A percentile compares a stretch with the other conserved stretches of the same genome.
These are phyloP conservation scores for Tympanoctomys barrerae DNA, from an alignment of 2,797 vertebrate species.

Conservation along the genomic window DNA sequence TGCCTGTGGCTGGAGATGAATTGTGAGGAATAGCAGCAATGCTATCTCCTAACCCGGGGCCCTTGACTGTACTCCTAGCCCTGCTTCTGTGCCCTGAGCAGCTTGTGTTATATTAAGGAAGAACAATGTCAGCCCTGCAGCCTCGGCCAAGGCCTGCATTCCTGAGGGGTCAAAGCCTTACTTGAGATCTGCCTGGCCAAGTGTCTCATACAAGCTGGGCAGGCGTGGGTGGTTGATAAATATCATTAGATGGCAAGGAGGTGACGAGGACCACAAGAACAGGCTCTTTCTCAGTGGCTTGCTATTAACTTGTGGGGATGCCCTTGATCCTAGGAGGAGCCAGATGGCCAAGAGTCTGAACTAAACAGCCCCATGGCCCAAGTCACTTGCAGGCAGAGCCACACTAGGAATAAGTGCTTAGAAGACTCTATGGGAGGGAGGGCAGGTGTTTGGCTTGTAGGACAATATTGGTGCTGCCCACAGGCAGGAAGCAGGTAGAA, in stretches of 20 bases:
- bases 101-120: constrained; percentile 67
- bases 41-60: not conserved
- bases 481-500: constrained; percentile 8
- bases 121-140: constrained; percentile 77
- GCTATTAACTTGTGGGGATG: constrained; percentile 47
- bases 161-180: constrained; percentile 80
- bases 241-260: constrained; percentile 73
- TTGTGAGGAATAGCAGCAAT: not conserved
- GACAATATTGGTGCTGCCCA: not conserved
- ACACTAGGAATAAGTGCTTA: not conserved
- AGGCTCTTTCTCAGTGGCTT: constrained; percentile 70
- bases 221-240: constrained; percentile 79
- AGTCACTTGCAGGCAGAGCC: constrained; percentile 39
- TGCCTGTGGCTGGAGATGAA: not conserved
- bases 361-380: constrained; percentile 48
- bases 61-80: not conserved
- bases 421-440: constrained; percentile 12
- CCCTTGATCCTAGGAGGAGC: constrained; percentile 47
- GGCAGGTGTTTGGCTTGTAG: not conserved
- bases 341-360: constrained; percentile 68
- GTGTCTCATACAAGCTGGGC: constrained; percentile 56
- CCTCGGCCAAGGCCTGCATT: constrained; percentile 72
- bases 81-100: not conserved
- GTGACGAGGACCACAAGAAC: constrained; percentile 69
- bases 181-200: constrained; percentile 67